phyloP scores from a whole-genome alignment of 2,113 vertebrate species.

The Chaenogobius annularis region DNA sequence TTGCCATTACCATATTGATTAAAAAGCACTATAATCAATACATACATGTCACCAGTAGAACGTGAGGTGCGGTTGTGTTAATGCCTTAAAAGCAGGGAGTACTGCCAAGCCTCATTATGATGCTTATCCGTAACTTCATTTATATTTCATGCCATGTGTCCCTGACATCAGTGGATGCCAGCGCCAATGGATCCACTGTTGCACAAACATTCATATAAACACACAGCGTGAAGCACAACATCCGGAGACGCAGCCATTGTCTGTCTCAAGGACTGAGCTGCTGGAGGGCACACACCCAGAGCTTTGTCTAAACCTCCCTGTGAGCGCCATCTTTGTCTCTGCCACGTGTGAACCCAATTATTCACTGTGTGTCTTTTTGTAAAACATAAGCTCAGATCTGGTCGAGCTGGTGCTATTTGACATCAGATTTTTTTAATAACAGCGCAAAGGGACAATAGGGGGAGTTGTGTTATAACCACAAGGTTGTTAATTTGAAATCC shows the following conservation, averaged over 20 bases:
- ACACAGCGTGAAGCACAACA: conserved; percentile 8
- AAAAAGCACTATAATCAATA: not conserved
- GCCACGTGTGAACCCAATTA: conserved; percentile 1
- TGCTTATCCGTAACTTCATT: conserved; percentile 26
- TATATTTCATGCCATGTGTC: conserved; percentile 14
- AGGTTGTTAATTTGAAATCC: not conserved
- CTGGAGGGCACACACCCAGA: conserved; percentile 1
- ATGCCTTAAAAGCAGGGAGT: conserved; percentile 9
- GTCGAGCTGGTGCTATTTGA: not conserved
- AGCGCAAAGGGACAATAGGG: not conserved
- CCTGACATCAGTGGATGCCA: conserved; percentile 22
- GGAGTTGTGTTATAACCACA: not conserved
- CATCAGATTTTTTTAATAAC: not conserved
- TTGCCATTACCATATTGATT: not conserved
- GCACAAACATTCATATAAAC: conserved; percentile 6
- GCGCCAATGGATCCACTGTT: not conserved
- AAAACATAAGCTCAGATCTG: not conserved
- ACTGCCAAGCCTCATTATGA: conserved; percentile 7
- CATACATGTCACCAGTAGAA: not conserved
- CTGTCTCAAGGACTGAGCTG: conserved; percentile 6
- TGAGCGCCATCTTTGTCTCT: conserved; percentile 9
- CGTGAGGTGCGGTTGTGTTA: conserved; percentile 4
- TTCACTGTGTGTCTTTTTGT: not conserved
- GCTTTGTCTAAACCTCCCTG: not conserved
- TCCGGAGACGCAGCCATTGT: conserved; percentile 5